phyloP scores from a whole-genome alignment of 2,797 vertebrate genomes.

The Hemitrygon akajei region DNA sequence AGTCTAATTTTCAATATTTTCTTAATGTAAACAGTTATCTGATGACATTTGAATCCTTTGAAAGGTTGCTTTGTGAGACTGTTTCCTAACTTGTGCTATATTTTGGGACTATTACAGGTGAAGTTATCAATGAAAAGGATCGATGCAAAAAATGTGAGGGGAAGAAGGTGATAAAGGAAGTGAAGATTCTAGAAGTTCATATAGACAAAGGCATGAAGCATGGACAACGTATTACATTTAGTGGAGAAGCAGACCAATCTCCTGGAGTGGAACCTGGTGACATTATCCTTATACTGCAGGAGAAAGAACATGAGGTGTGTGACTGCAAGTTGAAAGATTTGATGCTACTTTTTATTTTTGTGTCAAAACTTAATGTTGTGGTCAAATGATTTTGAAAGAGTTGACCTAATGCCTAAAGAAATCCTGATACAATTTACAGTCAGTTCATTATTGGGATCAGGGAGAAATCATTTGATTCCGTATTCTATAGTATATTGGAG shows the following conservation, averaged over 20 bases:
- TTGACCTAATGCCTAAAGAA: not conserved
- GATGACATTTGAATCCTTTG: not conserved
- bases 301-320: constrained; percentile 92
- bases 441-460: not conserved
- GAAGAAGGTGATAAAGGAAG: constrained; percentile 96
- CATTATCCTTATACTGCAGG: constrained; percentile 90
- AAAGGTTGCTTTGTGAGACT: not conserved
- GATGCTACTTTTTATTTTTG: not conserved
- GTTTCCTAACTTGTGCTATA: not conserved
- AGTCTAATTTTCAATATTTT: not conserved
- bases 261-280: constrained; percentile 90
- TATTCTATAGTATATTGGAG: not conserved
- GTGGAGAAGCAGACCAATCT: constrained; percentile 93
- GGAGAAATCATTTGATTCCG: not conserved
- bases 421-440: not conserved
- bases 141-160: constrained; percentile 99
- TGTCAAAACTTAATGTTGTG: not conserved
- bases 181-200: constrained; percentile 97
- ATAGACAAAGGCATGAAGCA: constrained; percentile 99
- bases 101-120: constrained; percentile 61
- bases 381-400: not conserved
- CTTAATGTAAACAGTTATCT: not conserved
- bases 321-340: not conserved
- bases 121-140: constrained; percentile 97
- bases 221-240: constrained; percentile 92